These are phyloP conservation scores for Colinus virginianus DNA, from an alignment of 2,113 vertebrate species.

Conservation along the genomic window DNA sequence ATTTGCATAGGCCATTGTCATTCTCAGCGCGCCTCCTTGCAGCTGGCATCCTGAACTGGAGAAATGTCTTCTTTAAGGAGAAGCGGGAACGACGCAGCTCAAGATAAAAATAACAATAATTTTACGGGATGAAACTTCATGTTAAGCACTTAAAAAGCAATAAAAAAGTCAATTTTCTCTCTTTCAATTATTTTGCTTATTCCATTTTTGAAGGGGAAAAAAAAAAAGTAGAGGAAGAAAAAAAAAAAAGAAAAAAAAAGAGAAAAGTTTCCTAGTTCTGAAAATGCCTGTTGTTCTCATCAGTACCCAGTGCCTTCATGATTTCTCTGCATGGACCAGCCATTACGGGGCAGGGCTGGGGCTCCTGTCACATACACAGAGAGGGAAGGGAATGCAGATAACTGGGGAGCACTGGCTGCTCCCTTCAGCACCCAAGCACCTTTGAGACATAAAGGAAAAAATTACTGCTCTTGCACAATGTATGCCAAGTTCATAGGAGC, in stretches of 20 bases:
- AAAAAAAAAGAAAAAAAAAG: rapidly evolving
- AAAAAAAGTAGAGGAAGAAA: neutral
- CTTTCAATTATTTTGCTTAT: slow-evolving; percentile 74
- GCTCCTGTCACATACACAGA: neutral
- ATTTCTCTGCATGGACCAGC: neutral
- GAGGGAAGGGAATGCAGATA: neutral
- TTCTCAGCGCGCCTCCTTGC: slow-evolving; percentile 60
- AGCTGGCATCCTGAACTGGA: slow-evolving; percentile 69
- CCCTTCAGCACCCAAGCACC: slow-evolving; percentile 41
- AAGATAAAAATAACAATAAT: slow-evolving; percentile 76
- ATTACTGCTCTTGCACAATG: slow-evolving; percentile 57
- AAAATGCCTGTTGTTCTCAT: neutral
- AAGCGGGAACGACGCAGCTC: slow-evolving; percentile 48
- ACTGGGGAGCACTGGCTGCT: neutral
- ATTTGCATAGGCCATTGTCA: slow-evolving; percentile 69
- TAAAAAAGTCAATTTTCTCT: slow-evolving; percentile 71
- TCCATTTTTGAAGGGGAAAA: neutral
- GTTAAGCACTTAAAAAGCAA: slow-evolving; percentile 75
- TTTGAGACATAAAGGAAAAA: slow-evolving; percentile 61
- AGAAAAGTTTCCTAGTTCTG: neutral
- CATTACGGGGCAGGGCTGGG: neutral
- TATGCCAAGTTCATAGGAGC: slow-evolving; percentile 64
- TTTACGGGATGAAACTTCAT: slow-evolving; percentile 73
- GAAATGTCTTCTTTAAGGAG: slow-evolving; percentile 65
- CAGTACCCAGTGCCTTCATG: neutral